Evolutionary conservation across 2,797 vertebrate species (phyloP).

Genomic region (Momotus momota): DNA sequence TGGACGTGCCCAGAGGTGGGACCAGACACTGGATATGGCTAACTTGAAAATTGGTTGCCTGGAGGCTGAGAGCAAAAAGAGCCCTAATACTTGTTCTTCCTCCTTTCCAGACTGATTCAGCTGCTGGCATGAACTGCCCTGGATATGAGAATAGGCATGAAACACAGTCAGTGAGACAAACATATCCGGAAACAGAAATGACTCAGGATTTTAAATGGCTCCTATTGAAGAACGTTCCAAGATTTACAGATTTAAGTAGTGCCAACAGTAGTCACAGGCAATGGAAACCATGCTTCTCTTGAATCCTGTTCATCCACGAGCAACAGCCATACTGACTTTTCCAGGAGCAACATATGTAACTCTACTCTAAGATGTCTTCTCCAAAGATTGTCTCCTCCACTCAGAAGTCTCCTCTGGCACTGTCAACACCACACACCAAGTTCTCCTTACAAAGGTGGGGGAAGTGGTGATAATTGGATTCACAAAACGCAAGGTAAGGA

Average conservation of each 20-base stretch:
- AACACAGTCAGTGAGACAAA: not conserved
- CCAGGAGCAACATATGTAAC: not conserved
- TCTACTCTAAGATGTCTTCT: not conserved
- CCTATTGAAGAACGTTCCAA: not conserved
- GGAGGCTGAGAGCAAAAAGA: not conserved
- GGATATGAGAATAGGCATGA: constrained; percentile 24
- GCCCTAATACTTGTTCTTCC: not conserved
- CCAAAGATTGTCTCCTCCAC: not conserved
- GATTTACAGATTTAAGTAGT: not conserved
- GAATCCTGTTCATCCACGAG: not conserved
- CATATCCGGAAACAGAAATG: constrained; percentile 40
- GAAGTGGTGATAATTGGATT: not conserved
- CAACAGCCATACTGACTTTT: not conserved
- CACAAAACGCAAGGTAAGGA: not conserved
- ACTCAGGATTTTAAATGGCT: constrained; percentile 52
- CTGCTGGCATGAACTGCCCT: constrained; percentile 41
- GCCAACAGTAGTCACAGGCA: constrained; percentile 10
- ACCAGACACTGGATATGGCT: not conserved
- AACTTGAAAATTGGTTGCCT: not conserved
- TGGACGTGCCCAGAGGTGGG: not conserved
- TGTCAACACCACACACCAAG: not conserved
- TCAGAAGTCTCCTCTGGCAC: not conserved
- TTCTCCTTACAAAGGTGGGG: not conserved
- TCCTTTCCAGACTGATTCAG: constrained; percentile 55
- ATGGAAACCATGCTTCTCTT: not conserved